Percentiles rank a stretch among this genome's conserved stretches.
Conservation (phyloP, 2,113 vertebrate species). For the Corythornis madagascariensis region DNA sequence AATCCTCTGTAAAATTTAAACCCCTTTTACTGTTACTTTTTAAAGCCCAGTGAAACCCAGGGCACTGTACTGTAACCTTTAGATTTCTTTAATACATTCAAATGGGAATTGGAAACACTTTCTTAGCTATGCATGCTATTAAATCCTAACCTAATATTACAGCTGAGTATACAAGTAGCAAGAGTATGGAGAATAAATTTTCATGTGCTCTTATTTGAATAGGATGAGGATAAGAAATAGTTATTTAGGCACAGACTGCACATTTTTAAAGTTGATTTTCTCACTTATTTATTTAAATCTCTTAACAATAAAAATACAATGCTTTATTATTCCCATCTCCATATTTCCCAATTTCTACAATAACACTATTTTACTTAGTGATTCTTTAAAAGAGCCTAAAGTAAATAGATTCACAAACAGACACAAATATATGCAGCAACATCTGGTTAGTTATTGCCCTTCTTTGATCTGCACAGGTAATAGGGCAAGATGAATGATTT, state of each 20-base stretch:
- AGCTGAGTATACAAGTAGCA: background rate
- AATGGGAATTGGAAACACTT: background rate
- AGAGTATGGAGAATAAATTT: background rate
- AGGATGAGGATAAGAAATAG: background rate
- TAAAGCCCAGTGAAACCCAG: background rate
- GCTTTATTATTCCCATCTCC: background rate
- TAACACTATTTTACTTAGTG: background rate
- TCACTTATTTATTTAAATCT: background rate
- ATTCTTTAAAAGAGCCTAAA: background rate
- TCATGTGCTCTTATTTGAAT: background rate
- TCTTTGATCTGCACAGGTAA: conserved; percentile 21
- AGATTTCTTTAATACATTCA: background rate
- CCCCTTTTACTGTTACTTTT: background rate
- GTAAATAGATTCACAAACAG: background rate
- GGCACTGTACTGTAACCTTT: background rate
- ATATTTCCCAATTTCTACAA: background rate
- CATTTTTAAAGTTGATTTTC: background rate
- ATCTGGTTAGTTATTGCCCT: conserved; percentile 9
- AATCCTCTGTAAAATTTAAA: conserved; percentile 6
- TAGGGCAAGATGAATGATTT: background rate
- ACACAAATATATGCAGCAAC: background rate
- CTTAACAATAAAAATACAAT: background rate
- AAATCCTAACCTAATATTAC: conserved; percentile 9
- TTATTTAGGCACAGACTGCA: background rate
- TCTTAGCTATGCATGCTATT: background rate